Base-by-base conservation (phyloP, 1,140 invertebrate species). In the Druon quercuslanigerum region DNA sequence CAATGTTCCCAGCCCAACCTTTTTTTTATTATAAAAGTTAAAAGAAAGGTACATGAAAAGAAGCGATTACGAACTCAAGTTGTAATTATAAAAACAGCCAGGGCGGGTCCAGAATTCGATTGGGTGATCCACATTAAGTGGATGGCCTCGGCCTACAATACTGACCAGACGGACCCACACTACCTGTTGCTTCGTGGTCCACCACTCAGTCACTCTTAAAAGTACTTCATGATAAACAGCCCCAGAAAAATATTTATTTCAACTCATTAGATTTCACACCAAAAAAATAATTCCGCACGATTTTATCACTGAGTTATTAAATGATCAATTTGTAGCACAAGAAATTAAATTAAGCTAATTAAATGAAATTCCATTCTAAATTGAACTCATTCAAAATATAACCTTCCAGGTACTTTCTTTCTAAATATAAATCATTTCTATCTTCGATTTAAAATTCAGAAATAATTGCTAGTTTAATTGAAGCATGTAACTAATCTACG, bases 141-240 rank as follows among this genome's bases (percentile, higher is more conserved):
- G 57, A 60, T 60, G 57, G 25, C 57, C 57, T 60, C 57, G 57
- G 20, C 57, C 57, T 60, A 60, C 57, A 60, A 60, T 60, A 33
- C 20, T 33, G 57, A 57, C 57, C 57, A 60, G 13, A 40, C 25
- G 19, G 20, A 33, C 25, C 14, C 20, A 33, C 13, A 60, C 5
- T 60, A 6, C 33, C 33, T 60, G 25, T 60, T 60, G 20, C 20
- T 60, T 33, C 40, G 13, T 60, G 33, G 19, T 60, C 19, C 57
- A 14, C 57, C 20, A 60, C 33, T 25, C 57, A 60, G 33, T 60
- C 20, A 33, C 17, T 54, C n/a, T n/a, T 9, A 54, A 54, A n/a
- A 11, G 20, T 25, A 60, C 3, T 25, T 20, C 40, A 11, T 46
- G 40, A 46, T 46, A 46, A 46, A 46, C 40, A 46, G 40, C 40